Base-by-base conservation (phyloP, 1,140 invertebrate species). In the Grapholita molesta region DNA sequence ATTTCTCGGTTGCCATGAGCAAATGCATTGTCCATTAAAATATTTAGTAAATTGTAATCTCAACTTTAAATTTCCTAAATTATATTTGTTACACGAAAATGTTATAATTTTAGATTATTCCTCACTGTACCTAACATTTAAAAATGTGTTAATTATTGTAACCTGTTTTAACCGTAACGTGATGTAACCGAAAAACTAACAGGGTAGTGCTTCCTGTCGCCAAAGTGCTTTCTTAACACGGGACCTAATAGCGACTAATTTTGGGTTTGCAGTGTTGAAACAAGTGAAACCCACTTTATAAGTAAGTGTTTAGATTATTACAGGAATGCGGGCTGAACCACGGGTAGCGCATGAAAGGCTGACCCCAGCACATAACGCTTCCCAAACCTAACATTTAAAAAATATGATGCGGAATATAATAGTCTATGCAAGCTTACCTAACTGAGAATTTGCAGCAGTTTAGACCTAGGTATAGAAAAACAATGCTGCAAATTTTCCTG, bases 241-340 rank as follows among this genome's bases (percentile, higher is more conserved):
- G 81, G 76, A 68, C 61, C 72, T 69, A 89, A 89, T 87, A 71
- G 77, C 75, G 70, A 88, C 83, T 89, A 89, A 90, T 91, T 90
- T 90, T 89, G 87, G 86, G 82, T 91, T 90, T 86, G 78, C 89
- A 91, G 89, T 84, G 88, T 85, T 91, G 86, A 91, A 81, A 86
- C 85, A 90, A 87, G 89, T 88, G 86, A 88, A 83, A 82, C 67
- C 78, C 84, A 85, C 79, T 83, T 77, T 78, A 77, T 79, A 79
- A 84, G 89, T 91, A 90, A 90, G 88, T 90, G 76, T 85, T 82
- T 79, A 84, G 75, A 82, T 86, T 81, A 28, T 69, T 82, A 82
- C 73, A 82, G 82, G 85, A 90, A 91, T 90, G 89, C 74, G 82
- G 86, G 80, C 77, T 83, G 78, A 80, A 79, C 74, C 86, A 89